phyloP scores from a whole-genome alignment of 2,113 vertebrate species.

The Platichthys stellatus region DNA sequence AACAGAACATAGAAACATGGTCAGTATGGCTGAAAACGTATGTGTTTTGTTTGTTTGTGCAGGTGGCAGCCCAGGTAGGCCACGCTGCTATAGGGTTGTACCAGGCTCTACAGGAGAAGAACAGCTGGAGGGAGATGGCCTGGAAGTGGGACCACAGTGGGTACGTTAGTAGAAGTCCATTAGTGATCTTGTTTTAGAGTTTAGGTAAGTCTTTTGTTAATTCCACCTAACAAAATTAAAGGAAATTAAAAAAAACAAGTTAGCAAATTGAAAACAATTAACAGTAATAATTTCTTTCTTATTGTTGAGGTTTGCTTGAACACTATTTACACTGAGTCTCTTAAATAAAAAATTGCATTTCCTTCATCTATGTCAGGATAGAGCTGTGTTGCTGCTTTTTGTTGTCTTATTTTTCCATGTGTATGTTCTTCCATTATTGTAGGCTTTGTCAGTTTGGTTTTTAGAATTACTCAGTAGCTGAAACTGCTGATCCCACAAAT shows the following conservation, averaged over 20 bases:
- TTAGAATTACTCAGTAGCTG: too few relatives aligned
- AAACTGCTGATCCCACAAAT: too few relatives aligned
- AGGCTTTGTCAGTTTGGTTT: too few relatives aligned
- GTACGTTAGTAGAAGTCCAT: conserved; percentile 60
- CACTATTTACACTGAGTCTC: too few relatives aligned
- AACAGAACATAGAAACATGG: background rate
- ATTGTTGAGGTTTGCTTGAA: too few relatives aligned
- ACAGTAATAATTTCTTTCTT: background rate
- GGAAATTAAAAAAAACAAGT: background rate
- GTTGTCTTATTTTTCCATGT: too few relatives aligned
- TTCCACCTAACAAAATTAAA: background rate
- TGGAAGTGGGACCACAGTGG: conserved; percentile 86
- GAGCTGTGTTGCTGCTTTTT: too few relatives aligned
- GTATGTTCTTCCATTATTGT: too few relatives aligned
- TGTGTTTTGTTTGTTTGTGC: conserved; percentile 16
- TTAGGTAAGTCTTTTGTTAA: background rate
- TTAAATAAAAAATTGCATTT: too few relatives aligned
- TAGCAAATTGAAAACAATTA: background rate
- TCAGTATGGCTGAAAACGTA: background rate
- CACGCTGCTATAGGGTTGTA: conserved; percentile 86
- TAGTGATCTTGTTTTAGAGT: background rate
- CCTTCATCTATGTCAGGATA: too few relatives aligned
- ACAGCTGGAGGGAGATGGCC: conserved; percentile 83
- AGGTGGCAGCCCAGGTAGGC: conserved; percentile 87
- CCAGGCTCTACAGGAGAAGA: conserved; percentile 83